These are phyloP conservation scores for Premnoplex brunnescens DNA, from an alignment of 2,797 vertebrate species.

Conservation along the genomic window DNA sequence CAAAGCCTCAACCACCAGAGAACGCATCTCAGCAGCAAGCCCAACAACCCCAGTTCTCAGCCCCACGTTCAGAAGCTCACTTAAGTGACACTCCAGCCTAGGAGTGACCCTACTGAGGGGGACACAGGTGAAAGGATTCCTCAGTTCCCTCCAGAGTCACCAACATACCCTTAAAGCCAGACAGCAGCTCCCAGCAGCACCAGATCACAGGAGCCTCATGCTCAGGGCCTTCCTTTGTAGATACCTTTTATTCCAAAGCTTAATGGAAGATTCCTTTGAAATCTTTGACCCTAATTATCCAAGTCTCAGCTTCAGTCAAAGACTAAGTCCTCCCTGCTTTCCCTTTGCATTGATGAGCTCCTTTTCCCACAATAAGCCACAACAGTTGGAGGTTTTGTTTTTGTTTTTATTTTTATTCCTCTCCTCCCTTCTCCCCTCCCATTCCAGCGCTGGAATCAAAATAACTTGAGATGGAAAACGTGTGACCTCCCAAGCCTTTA, in stretches of 20 bases:
- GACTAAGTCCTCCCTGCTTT: neutral
- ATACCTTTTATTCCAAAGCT: neutral
- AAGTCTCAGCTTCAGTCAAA: neutral
- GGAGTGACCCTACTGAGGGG: neutral
- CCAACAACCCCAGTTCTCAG: neutral
- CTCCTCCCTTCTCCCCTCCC: neutral
- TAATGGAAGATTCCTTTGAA: neutral
- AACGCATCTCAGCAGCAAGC: accelerated
- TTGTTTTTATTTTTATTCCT: neutral
- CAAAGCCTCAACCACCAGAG: neutral
- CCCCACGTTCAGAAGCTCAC: neutral
- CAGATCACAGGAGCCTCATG: neutral
- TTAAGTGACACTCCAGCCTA: neutral
- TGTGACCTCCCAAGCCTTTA: constrained; percentile 49
- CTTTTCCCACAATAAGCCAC: constrained; percentile 28
- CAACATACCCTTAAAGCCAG: neutral
- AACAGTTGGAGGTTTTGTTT: neutral
- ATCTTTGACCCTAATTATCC: neutral
- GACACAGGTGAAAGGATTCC: neutral
- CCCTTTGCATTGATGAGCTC: neutral
- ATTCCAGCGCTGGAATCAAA: constrained; percentile 53
- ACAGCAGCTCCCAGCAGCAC: neutral
- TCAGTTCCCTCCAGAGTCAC: neutral
- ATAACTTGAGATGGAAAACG: constrained; percentile 45
- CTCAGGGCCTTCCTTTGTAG: neutral